Conservation (phyloP, 2,797 vertebrate species). For the Holocentrus rufus region DNA sequence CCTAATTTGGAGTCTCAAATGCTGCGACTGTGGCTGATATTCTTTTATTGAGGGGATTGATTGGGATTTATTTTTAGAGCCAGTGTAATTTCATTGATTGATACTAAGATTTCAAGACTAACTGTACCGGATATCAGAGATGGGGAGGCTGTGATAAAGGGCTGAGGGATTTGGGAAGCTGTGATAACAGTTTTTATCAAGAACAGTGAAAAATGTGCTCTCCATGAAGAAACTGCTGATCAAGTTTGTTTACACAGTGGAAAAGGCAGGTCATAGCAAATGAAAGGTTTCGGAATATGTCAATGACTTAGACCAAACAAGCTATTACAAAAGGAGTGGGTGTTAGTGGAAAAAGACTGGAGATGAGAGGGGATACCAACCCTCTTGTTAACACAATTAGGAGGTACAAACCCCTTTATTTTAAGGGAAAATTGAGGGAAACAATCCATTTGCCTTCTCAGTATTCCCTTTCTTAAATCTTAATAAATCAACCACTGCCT, state of each 20-base stretch:
- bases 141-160: too few relatives aligned
- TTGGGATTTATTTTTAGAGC: too few relatives aligned
- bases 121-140: too few relatives aligned
- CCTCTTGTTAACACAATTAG: conserved; percentile 44
- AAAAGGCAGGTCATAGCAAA: conserved; percentile 30
- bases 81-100: too few relatives aligned
- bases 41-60: too few relatives aligned
- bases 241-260: too few relatives aligned
- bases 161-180: too few relatives aligned
- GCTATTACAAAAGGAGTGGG: conserved; percentile 46
- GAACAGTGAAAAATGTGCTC: too few relatives aligned
- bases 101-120: too few relatives aligned
- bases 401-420: conserved; percentile 41
- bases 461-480: conserved; percentile 26
- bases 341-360: conserved; percentile 18
- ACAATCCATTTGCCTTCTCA: conserved; percentile 31
- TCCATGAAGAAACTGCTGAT: too few relatives aligned
- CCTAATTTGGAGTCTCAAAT: conserved; percentile 4
- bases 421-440: conserved; percentile 46
- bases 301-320: conserved; percentile 48
- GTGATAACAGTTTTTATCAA: too few relatives aligned
- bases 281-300: conserved; percentile 30
- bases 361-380: conserved; percentile 50
- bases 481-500: conserved; percentile 10
- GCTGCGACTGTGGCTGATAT: too few relatives aligned